These are phyloP conservation scores for Dolichoris vasculosae DNA, from an alignment of 1,140 invertebrate species.

Conservation along the genomic window DNA sequence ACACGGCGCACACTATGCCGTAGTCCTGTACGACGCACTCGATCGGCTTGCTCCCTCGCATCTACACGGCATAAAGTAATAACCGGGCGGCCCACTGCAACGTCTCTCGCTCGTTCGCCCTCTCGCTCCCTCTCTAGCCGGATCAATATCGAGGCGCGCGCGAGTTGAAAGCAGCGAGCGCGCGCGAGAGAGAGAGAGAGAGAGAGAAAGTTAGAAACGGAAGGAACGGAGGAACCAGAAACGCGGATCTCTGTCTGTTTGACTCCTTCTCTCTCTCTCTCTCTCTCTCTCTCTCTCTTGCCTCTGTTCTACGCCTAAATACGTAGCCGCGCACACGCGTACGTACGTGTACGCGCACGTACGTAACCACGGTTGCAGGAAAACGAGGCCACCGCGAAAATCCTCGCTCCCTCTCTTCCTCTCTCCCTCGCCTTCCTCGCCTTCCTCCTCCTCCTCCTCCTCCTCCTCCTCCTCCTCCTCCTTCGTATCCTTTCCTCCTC, in stretches of 20 bases:
- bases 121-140: conserved; percentile 43
- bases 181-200: conserved; percentile 3
- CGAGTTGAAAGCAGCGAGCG: conserved; percentile 55
- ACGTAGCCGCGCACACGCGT: background rate
- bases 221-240: conserved; percentile 53
- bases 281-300: background rate
- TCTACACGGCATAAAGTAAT: conserved; percentile 66
- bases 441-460: background rate
- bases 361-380: background rate
- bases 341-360: background rate
- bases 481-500: background rate
- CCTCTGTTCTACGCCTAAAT: background rate
- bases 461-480: background rate
- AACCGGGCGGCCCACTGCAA: conserved; percentile 57
- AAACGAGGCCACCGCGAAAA: conserved; percentile 33
- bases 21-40: conserved; percentile 42
- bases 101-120: conserved; percentile 14
- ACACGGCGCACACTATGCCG: background rate
- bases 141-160: conserved; percentile 67
- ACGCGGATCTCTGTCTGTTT: conserved; percentile 3
- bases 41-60: conserved; percentile 60
- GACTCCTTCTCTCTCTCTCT: background rate
- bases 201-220: conserved; percentile 41
- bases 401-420: background rate
- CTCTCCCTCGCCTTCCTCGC: background rate